Evolutionary conservation across 2,797 vertebrate species (phyloP).

Genomic region (Manis javanica): DNA sequence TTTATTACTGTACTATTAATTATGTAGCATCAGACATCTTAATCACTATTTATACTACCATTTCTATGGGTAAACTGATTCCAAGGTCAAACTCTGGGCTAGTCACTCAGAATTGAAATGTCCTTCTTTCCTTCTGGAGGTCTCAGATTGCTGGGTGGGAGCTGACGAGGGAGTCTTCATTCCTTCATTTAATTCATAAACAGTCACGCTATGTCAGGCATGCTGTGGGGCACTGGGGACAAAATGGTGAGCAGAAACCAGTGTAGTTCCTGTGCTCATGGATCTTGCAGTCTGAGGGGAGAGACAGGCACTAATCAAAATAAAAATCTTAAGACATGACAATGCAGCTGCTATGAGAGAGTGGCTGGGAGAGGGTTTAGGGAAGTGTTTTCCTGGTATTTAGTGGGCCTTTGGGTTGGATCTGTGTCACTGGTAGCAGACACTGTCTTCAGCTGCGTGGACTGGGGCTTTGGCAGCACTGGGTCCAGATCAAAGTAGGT

Average conservation of each 20-base stretch:
- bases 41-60: neutral
- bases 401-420: neutral
- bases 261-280: neutral
- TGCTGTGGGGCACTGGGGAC: neutral
- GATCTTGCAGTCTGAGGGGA: neutral
- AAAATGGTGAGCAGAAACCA: neutral
- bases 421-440: neutral
- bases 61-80: neutral
- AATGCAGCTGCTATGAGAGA: neutral
- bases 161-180: neutral
- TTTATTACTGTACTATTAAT: constrained; percentile 24
- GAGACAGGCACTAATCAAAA: neutral
- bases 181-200: neutral
- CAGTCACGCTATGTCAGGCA: neutral
- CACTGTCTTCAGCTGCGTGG: neutral
- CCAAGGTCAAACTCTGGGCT: neutral
- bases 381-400: rapidly evolving
- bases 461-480: neutral
- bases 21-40: neutral
- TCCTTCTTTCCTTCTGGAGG: neutral
- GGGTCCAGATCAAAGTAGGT: neutral
- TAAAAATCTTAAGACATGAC: neutral
- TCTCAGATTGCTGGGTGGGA: neutral
- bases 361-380: rapidly evolving
- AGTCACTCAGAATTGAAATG: neutral